Conservation (phyloP, 1,140 invertebrate genomes). For the Globodera ellingtonae region DNA sequence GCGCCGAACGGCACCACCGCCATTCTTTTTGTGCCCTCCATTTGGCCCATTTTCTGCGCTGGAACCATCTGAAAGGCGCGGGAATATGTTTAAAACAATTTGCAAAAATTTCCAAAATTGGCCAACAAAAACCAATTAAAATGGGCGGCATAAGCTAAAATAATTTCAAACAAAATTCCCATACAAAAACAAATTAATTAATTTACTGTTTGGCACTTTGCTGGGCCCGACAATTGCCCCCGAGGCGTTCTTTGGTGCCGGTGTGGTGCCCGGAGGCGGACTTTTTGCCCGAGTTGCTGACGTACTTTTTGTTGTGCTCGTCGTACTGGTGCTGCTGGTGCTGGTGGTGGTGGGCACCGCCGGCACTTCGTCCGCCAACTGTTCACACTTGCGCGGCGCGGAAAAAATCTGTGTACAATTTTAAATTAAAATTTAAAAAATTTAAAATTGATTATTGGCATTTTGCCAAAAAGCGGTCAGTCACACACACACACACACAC, state of each 20-base stretch:
- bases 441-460: too few species aligned
- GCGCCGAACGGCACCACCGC: not conserved
- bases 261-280: not conserved
- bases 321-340: not conserved
- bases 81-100: not conserved
- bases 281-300: slow-evolving; percentile 3
- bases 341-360: slow-evolving; percentile 15
- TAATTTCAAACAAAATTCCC: too few species aligned
- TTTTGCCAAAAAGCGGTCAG: too few species aligned
- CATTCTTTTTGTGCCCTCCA: slow-evolving; percentile 13
- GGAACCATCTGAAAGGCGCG: slow-evolving; percentile 2
- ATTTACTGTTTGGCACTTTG: not conserved
- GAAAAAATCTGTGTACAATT: slow-evolving; percentile 37
- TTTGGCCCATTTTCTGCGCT: not conserved
- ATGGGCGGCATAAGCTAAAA: not conserved
- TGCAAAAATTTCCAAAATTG: not conserved
- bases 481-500: too few species aligned
- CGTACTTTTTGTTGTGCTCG: slow-evolving; percentile 5
- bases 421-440: not conserved
- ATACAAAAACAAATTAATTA: not conserved
- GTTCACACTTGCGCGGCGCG: slow-evolving; percentile 37
- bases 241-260: slow-evolving; percentile 5
- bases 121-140: not conserved
- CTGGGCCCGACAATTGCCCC: not conserved
- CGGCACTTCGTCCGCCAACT: slow-evolving; percentile 45